Evolutionary conservation across 2,888 invertebrate species (phyloP).

Genomic region (Leptinotarsa rubiginosa): DNA sequence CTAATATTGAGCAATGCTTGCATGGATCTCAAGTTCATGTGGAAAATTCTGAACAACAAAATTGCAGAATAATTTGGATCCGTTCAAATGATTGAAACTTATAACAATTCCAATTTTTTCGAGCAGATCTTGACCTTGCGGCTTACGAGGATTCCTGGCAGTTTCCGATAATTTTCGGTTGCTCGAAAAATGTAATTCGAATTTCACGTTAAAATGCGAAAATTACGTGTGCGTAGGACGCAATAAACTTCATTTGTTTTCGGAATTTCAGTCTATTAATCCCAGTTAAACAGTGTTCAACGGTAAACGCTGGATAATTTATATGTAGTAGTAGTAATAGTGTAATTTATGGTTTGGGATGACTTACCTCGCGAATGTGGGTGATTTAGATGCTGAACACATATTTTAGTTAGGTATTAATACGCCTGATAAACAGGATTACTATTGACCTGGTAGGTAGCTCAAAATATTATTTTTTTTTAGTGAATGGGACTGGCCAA

Average conservation of each 20-base stretch:
- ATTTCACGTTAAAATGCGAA: conserved; percentile 10
- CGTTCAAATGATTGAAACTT: too few relatives aligned
- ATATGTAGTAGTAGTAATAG: conserved; percentile 28
- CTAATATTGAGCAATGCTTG: too few relatives aligned
- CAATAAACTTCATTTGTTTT: conserved; percentile 28
- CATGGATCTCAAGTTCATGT: background rate
- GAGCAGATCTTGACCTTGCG: too few relatives aligned
- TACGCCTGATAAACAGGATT: background rate
- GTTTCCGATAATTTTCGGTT: background rate
- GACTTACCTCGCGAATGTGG: conserved; percentile 13
- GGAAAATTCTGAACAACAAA: too few relatives aligned
- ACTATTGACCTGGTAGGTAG: too few relatives aligned
- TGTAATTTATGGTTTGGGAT: conserved; percentile 24
- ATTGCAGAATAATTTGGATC: too few relatives aligned
- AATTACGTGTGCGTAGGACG: conserved; percentile 18
- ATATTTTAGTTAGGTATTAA: background rate
- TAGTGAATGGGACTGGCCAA: too few relatives aligned
- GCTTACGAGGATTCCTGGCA: background rate
- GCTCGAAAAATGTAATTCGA: background rate
- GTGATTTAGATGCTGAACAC: conserved; percentile 12
- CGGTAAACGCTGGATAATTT: conserved; percentile 25
- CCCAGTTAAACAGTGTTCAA: conserved; percentile 27
- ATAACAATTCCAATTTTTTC: too few relatives aligned
- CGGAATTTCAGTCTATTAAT: conserved; percentile 28
- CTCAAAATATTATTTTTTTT: too few relatives aligned